Conservation (phyloP, 2,888 invertebrate species). For the Zaprionus lineosus region DNA sequence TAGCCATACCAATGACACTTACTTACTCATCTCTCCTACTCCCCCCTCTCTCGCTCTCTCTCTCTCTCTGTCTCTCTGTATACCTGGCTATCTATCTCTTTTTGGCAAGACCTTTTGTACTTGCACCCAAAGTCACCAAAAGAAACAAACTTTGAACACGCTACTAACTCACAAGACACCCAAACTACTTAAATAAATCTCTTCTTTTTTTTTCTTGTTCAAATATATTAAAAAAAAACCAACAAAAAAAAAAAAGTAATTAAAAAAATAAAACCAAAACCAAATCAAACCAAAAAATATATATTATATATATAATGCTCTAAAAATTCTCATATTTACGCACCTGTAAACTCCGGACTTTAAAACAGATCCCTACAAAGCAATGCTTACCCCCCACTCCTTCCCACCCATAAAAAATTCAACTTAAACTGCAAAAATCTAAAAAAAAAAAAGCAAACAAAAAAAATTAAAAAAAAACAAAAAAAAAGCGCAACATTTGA, state of each 20-base stretch:
- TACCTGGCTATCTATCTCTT: conserved; percentile 28
- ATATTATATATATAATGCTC: no score
- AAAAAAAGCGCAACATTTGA: conserved; percentile 68
- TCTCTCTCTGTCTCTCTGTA: conserved; percentile 22
- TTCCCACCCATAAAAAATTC: conserved; percentile 43
- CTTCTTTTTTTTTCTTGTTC: conserved; percentile 26
- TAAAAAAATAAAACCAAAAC: no score
- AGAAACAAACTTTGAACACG: conserved; percentile 30
- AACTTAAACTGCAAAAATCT: conserved; percentile 55
- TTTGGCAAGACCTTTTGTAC: conserved; percentile 67
- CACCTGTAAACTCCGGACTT: conserved; percentile 65
- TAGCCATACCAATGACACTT: conserved; percentile 30
- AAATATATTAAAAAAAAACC: conserved; percentile 37
- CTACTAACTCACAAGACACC: conserved; percentile 34
- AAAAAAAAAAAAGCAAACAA: conserved; percentile 32
- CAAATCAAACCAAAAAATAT: conserved; percentile 23
- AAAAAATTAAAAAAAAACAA: conserved; percentile 24
- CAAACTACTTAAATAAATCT: conserved; percentile 29
- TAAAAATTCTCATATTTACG: conserved; percentile 45
- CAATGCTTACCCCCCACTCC: no score
- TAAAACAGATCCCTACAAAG: conserved; percentile 30
- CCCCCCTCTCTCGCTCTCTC: conserved; percentile 10
- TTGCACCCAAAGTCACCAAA: conserved; percentile 64
- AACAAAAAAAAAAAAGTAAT: no score
- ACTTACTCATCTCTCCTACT: conserved; percentile 21